A percentile compares a stretch with the other conserved stretches of the same genome.
Evolutionary conservation across 2,797 vertebrate genomes (phyloP).

Genomic region (Acanthornis magna): DNA sequence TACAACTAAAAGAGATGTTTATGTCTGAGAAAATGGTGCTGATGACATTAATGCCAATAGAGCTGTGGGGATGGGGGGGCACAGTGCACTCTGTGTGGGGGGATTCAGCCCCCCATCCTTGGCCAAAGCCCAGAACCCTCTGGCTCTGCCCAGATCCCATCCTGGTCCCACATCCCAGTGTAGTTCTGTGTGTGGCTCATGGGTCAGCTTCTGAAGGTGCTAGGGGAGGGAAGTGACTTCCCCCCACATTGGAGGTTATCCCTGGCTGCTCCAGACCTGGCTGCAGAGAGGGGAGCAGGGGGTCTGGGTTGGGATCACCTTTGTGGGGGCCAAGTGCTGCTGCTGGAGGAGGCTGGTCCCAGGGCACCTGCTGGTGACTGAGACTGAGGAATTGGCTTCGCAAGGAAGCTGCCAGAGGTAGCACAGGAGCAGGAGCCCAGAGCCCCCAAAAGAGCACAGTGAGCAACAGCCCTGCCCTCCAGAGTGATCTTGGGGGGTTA

Average conservation of each 20-base stretch:
- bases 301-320: not conserved
- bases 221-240: not conserved
- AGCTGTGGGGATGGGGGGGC: fast-evolving
- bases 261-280: not conserved
- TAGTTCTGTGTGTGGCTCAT: not conserved
- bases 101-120: not conserved
- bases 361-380: not conserved
- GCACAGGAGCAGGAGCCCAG: not conserved
- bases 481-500: not conserved
- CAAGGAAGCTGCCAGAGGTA: not conserved
- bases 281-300: not conserved
- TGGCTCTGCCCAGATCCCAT: not conserved
- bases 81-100: fast-evolving
- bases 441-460: not conserved
- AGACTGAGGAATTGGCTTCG: not conserved
- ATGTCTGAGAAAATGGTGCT: not conserved
- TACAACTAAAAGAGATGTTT: not conserved
- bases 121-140: not conserved
- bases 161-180: not conserved
- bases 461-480: not conserved
- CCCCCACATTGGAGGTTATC: not conserved
- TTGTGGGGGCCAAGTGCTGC: not conserved
- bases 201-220: not conserved
- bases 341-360: not conserved
- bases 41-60: not conserved